phyloP scores from a whole-genome alignment of 2,113 vertebrate genomes.

The Micromys minutus region DNA sequence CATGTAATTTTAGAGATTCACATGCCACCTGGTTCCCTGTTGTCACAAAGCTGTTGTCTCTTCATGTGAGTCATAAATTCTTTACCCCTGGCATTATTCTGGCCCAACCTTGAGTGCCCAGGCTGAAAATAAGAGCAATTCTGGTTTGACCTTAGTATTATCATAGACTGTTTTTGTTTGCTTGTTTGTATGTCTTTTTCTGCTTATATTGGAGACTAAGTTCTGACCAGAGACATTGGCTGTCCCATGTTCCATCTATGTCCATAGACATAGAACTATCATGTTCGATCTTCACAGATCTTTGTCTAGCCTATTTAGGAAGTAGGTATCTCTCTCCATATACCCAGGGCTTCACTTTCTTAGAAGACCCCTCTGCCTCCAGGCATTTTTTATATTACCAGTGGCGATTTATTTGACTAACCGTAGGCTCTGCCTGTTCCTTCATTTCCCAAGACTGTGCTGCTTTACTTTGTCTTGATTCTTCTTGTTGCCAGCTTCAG shows the following conservation, averaged over 20 bases:
- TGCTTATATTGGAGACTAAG: neutral
- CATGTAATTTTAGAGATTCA: neutral
- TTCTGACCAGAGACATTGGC: slow-evolving; percentile 19
- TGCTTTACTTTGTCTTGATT: neutral
- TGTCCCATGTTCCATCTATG: neutral
- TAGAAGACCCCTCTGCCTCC: neutral
- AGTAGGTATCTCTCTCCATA: neutral
- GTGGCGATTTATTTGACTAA: neutral
- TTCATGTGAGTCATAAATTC: neutral
- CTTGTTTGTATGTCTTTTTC: no score
- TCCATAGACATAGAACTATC: no score
- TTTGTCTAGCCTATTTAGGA: neutral
- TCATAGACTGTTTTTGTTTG: no score
- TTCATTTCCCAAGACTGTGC: neutral
- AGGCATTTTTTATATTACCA: neutral
- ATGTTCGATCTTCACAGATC: neutral
- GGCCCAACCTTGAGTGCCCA: neutral
- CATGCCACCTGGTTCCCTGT: neutral
- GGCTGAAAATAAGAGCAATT: neutral
- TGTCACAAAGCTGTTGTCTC: neutral
- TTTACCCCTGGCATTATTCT: neutral
- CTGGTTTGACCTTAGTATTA: neutral
- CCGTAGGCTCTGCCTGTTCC: neutral
- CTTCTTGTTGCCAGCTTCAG: neutral
- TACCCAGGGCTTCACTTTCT: neutral